Base-by-base conservation (phyloP, 2,113 vertebrate genomes). In the Proterorhinus semilunaris region DNA sequence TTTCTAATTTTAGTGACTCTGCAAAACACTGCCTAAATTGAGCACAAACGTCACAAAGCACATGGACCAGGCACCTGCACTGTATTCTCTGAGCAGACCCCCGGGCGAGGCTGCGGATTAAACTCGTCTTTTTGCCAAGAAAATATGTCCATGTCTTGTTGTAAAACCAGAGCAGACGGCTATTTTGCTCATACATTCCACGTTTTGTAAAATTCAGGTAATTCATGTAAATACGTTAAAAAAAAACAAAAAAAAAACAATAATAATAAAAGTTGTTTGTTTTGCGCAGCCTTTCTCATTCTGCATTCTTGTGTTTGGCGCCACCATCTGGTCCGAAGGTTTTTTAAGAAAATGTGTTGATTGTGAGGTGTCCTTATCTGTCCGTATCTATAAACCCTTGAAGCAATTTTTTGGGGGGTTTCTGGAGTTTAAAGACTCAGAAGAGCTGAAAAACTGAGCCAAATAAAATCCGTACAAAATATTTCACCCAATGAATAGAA, bases 21-120 rank as follows among this genome's bases (percentile, higher is more conserved):
- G 87, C 83, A 53, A 87, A 76, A 75, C 83, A 89, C 89, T 91
- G 90, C 89, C 90, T 72, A 84, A 78, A 78, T 76, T 82, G 75
- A 90, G 83, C 88, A 89, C 88, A 87, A 80, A 83, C 68, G 69
- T 78, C 81, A 83, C 72, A 62, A 75, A 82, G 80, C 84, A 91
- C 86, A 83, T 69, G 63, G 47, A 62, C 65, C 62, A 63, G 69
- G 27, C 79, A 78, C 80, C 66, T 75, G 65, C 71, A 78, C 80
- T 74, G 74, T 71, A 75, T 72, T 68, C 65, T 54, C 64, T 74
- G 53, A 65, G 53, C 58, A 71, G 42, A 68, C 63, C 55, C 49
- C 65, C 15, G 69, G 10, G 43, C 65, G 36, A 70, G 36, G 48
- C 48, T 68, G 55, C 47, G n/a, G 10, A 53, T 52, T 44, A 50